phyloP scores from a whole-genome alignment of 23 tunicate genomes.

The Diplosoma virens region DNA sequence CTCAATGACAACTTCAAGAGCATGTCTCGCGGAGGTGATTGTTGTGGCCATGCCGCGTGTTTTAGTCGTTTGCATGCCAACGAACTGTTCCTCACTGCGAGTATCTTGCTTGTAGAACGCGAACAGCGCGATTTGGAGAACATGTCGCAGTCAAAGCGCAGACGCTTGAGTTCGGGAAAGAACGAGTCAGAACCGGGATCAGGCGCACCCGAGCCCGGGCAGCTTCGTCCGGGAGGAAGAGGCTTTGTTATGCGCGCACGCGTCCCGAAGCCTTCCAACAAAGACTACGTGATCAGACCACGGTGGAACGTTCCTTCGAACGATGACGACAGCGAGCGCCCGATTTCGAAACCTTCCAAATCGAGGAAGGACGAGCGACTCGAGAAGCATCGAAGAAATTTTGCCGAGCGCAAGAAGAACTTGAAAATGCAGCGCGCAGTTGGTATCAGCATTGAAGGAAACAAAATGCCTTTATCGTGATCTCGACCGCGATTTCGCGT shows the following conservation, averaged over 20 bases:
- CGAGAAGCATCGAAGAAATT: constrained; percentile 76
- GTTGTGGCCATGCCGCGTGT: too few species aligned
- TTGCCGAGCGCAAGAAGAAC: constrained; percentile 73
- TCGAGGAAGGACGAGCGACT: constrained; percentile 76
- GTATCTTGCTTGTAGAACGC: constrained; percentile 61
- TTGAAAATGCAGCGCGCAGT: constrained; percentile 84
- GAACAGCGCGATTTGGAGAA: constrained; percentile 95
- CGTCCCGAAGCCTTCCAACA: constrained; percentile 95
- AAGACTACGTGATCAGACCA: constrained; percentile 95
- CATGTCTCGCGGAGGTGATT: constrained; percentile 93
- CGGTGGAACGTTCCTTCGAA: constrained; percentile 77
- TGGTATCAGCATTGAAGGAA: constrained; percentile 88
- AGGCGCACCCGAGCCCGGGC: constrained; percentile 49
- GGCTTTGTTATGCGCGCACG: constrained; percentile 98
- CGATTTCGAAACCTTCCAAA: constrained; percentile 39
- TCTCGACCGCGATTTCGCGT: too few species aligned
- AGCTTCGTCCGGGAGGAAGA: constrained; percentile 84
- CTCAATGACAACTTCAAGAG: constrained; percentile 92
- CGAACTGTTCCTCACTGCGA: too few species aligned
- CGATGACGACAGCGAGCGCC: constrained; percentile 48
- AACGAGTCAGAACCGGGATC: constrained; percentile 19
- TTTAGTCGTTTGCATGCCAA: too few species aligned
- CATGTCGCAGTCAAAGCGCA: constrained; percentile 88
- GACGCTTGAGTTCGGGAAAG: constrained; percentile 59
- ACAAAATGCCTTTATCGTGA: constrained; percentile 73